Percentiles rank a stretch among this genome's conserved stretches.
Evolutionary conservation across 2,113 vertebrate species (phyloP).

Genomic region (Phoenicopterus ruber): DNA sequence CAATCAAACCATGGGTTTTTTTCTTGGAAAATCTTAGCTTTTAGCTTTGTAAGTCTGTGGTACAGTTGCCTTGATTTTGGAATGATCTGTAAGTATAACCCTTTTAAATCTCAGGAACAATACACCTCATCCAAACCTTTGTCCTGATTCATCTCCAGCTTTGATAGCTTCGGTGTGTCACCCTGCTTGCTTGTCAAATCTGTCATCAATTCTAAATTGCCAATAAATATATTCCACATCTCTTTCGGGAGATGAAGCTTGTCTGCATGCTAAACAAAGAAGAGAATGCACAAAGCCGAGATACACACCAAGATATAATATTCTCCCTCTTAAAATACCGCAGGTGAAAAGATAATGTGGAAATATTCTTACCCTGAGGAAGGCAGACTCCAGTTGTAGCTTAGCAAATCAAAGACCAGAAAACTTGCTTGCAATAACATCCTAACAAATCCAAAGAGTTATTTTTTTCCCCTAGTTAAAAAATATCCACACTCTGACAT

Average conservation of each 20-base stretch:
- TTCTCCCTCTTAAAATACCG: constrained; percentile 23
- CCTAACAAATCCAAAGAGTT: constrained; percentile 65
- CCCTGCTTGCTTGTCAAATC: constrained; percentile 38
- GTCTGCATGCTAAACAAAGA: constrained; percentile 54
- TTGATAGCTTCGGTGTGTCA: background rate
- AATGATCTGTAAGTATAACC: constrained; percentile 4
- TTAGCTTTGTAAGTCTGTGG: constrained; percentile 12
- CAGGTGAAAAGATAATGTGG: constrained; percentile 53
- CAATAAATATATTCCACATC: constrained; percentile 41
- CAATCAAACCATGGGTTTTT: background rate
- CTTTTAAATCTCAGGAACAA: constrained; percentile 46
- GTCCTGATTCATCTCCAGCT: constrained; percentile 36
- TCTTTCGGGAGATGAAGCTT: constrained; percentile 30
- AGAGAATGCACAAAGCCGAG: background rate
- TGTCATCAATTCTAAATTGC: constrained; percentile 45
- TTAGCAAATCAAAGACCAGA: constrained; percentile 75
- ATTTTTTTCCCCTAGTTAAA: constrained; percentile 54
- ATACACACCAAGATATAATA: background rate
- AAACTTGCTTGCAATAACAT: constrained; percentile 76
- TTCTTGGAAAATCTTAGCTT: background rate
- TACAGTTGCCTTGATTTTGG: constrained; percentile 21
- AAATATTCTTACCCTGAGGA: constrained; percentile 75
- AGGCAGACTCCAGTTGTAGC: constrained; percentile 72
- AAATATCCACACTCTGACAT: constrained; percentile 56
- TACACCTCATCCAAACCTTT: constrained; percentile 54